phyloP scores from a whole-genome alignment of 2,113 vertebrate genomes.

The Syngnathus typhle region DNA sequence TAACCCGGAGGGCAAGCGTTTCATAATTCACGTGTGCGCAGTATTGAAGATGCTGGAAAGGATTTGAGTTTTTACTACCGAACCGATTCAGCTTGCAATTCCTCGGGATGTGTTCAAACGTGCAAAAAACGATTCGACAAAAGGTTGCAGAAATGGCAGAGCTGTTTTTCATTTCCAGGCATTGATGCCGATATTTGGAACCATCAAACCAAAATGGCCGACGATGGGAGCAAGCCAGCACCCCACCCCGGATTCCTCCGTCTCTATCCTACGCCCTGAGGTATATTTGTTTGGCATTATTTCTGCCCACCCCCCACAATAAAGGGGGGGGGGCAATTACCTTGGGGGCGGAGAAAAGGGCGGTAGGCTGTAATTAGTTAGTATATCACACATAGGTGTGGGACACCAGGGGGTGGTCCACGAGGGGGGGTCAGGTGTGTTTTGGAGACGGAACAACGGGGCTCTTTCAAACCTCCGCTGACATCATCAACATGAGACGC shows the following conservation, averaged over 20 bases:
- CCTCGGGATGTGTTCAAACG: no score
- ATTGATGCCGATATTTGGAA: no score
- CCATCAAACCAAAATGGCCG: no score
- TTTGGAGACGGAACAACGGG: slow-evolving; percentile 35
- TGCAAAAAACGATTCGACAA: no score
- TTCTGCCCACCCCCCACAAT: not conserved
- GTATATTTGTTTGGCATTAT: not conserved
- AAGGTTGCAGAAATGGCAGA: no score
- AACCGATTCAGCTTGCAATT: not conserved
- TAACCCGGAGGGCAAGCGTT: slow-evolving; percentile 12
- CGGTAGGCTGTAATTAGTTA: slow-evolving; percentile 49
- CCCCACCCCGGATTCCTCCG: not conserved
- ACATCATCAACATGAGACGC: slow-evolving; percentile 65
- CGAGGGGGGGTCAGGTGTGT: not conserved
- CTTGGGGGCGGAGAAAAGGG: slow-evolving; percentile 30
- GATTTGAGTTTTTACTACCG: not conserved
- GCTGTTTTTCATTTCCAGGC: no score
- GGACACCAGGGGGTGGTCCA: not conserved
- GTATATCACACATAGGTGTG: slow-evolving; percentile 22
- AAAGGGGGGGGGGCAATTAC: slow-evolving; percentile 43
- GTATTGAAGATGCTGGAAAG: not conserved
- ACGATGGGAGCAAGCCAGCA: not conserved
- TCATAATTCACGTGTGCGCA: slow-evolving; percentile 4
- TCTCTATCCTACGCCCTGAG: not conserved
- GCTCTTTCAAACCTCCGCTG: slow-evolving; percentile 52